Evolutionary conservation across 2,113 vertebrate species (phyloP).

Genomic region (Ammodytes marinus): DNA sequence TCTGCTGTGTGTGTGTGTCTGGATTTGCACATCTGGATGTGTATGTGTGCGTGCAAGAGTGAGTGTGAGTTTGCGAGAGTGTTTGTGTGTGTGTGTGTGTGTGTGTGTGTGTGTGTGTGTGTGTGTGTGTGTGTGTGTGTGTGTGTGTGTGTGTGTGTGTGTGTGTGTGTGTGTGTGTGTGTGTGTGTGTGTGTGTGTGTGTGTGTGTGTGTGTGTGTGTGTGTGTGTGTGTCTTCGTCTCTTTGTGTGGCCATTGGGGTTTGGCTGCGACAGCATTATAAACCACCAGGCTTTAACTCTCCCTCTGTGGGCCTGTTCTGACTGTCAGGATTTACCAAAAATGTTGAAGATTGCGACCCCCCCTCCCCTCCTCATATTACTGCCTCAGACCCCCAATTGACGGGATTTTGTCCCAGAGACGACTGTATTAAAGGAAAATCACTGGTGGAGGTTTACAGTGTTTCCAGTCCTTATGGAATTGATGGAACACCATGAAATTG

Average conservation of each 20-base stretch:
- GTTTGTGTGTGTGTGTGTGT: too few species aligned
- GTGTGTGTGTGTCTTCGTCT: conserved; percentile 10
- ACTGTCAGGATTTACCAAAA: conserved; percentile 40
- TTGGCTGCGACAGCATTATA: conserved; percentile 59
- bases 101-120: too few species aligned
- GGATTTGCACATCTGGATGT: too few species aligned
- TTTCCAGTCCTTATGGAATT: conserved; percentile 11
- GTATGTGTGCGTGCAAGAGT: too few species aligned
- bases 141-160: conserved; percentile 19
- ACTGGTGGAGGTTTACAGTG: not conserved
- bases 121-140: conserved; percentile 11
- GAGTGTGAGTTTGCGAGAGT: too few species aligned
- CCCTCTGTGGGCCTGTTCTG: conserved; percentile 21
- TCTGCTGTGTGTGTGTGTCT: not conserved
- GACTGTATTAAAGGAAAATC: not conserved
- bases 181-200: conserved; percentile 6
- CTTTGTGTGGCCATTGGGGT: conserved; percentile 50
- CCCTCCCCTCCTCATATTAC: not conserved
- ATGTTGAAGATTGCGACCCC: conserved; percentile 26
- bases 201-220: conserved; percentile 26
- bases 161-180: conserved; percentile 9
- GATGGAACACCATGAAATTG: conserved; percentile 27
- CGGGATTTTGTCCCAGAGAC: conserved; percentile 11
- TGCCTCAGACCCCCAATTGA: not conserved
- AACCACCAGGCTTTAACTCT: conserved; percentile 51